Conservation (phyloP, 2,797 vertebrate genomes). For the Rhinogobio ventralis region DNA sequence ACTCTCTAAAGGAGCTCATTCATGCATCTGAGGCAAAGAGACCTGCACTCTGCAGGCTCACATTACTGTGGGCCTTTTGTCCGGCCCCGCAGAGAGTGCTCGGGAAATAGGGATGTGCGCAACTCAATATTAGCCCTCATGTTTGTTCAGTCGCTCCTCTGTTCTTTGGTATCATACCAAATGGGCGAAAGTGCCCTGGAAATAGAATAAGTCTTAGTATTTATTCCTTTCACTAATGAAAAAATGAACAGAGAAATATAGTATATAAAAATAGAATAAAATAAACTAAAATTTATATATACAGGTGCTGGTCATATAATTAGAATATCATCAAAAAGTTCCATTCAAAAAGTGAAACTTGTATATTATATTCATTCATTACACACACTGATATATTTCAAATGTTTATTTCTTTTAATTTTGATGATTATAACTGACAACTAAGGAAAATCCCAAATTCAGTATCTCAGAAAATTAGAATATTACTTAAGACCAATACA, state of each 20-base stretch:
- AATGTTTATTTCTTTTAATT: too few relatives aligned
- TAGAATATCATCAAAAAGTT: too few relatives aligned
- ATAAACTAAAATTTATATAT: too few relatives aligned
- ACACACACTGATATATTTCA: too few relatives aligned
- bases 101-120: constrained; percentile 76
- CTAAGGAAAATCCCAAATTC: too few relatives aligned
- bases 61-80: constrained; percentile 80
- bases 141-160: constrained; percentile 66
- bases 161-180: constrained; percentile 58
- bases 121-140: constrained; percentile 76
- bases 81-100: constrained; percentile 70
- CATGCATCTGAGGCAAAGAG: constrained; percentile 65
- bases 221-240: neutral
- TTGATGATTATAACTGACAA: too few relatives aligned
- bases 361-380: too few relatives aligned
- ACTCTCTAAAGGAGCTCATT: constrained; percentile 75
- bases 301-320: too few relatives aligned
- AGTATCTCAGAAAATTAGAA: too few relatives aligned
- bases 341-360: too few relatives aligned
- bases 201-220: constrained; percentile 28
- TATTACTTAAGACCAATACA: too few relatives aligned
- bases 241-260: neutral
- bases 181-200: constrained; percentile 40
- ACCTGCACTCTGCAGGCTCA: constrained; percentile 71
- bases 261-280: neutral